Conservation (phyloP, 35 echinoderm and acorn worm species). For the Ophioderma brevispina region DNA sequence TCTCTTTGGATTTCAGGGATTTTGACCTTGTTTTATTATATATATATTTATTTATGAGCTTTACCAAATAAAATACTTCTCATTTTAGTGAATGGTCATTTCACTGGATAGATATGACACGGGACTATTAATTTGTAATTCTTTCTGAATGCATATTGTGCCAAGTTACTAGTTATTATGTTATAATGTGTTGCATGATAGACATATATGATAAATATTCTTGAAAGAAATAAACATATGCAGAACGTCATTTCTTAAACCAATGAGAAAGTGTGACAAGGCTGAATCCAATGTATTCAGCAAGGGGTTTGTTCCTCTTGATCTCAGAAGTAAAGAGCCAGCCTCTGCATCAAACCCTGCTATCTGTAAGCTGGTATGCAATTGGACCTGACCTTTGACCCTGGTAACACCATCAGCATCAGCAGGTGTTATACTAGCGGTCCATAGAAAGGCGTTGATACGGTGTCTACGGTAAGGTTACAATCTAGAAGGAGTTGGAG, state of each 20-base stretch:
- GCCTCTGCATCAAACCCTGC: constrained; percentile 73
- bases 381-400: constrained; percentile 29
- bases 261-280: constrained; percentile 61
- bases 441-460: constrained; percentile 72
- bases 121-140: no score
- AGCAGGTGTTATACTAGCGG: constrained; percentile 58
- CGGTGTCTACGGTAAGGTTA: constrained; percentile 25
- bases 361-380: constrained; percentile 55
- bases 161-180: no score
- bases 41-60: no score
- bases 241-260: constrained; percentile 60
- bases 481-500: constrained; percentile 53
- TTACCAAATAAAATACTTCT: no score
- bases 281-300: constrained; percentile 80
- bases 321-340: constrained; percentile 55
- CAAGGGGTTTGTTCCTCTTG: constrained; percentile 61
- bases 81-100: no score
- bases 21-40: no score
- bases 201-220: no score
- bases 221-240: no score
- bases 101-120: no score
- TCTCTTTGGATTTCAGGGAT: no score
- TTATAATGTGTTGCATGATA: no score
- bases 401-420: not conserved
- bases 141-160: no score